These are phyloP conservation scores for Urocitellus parryii DNA, from an alignment of 2,113 vertebrate genomes.

Conservation along the genomic window DNA sequence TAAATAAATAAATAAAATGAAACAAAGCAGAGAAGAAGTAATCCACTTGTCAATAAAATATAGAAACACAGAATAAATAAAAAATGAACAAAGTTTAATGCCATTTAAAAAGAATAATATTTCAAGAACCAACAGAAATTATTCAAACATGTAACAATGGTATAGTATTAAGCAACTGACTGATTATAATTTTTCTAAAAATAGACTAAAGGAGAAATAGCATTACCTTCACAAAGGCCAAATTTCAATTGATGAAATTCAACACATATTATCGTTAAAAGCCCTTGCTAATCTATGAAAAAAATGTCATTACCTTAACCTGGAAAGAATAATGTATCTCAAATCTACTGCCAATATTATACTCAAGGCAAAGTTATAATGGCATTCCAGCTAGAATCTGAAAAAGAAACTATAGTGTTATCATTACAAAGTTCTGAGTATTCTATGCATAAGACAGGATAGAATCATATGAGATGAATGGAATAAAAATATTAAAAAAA, in stretches of 20 bases:
- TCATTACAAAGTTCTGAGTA: background rate
- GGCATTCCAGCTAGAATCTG: background rate
- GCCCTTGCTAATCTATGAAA: background rate
- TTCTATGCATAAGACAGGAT: background rate
- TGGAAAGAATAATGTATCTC: background rate
- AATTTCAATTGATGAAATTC: slow-evolving; percentile 27
- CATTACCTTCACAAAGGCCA: background rate
- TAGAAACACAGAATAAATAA: slow-evolving; percentile 16
- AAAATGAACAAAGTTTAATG: slow-evolving; percentile 49
- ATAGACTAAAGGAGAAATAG: background rate
- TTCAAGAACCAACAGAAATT: background rate
- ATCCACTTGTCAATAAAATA: background rate
- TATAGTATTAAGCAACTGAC: background rate
- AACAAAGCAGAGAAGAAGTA: background rate
- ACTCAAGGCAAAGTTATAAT: background rate
- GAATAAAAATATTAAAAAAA: background rate
- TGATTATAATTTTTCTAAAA: background rate
- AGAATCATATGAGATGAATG: background rate
- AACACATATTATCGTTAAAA: background rate
- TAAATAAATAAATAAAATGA: background rate
- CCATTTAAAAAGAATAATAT: slow-evolving; percentile 13
- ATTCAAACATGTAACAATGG: background rate
- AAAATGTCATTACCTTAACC: background rate
- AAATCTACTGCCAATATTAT: background rate
- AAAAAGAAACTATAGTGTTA: background rate